Evolutionary conservation across 2,797 vertebrate genomes (phyloP).

Genomic region (Leptoclinus maculatus): DNA sequence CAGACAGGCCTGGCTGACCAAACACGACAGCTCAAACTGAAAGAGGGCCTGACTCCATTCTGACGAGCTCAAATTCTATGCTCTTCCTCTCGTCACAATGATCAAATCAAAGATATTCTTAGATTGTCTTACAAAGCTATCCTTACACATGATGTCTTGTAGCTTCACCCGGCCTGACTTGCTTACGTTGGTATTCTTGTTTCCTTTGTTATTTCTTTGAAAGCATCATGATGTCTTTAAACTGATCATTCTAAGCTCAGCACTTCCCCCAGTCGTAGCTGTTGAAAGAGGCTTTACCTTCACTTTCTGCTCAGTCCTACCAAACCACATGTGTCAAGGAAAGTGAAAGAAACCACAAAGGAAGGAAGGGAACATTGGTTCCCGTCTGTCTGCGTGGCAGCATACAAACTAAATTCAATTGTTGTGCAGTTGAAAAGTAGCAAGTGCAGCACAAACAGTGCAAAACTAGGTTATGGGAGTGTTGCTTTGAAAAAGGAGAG

Average conservation of each 20-base stretch:
- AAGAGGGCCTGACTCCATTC: constrained; percentile 50
- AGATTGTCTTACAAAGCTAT: constrained; percentile 21
- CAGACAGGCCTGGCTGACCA: constrained; percentile 55
- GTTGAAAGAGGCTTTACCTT: constrained; percentile 49
- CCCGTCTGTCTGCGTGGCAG: constrained; percentile 12
- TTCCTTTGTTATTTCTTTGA: constrained; percentile 46
- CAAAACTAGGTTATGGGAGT: constrained; percentile 44
- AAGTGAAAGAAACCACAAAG: constrained; percentile 50
- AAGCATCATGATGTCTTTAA: constrained; percentile 38
- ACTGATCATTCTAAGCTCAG: constrained; percentile 38
- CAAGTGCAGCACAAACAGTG: constrained; percentile 38
- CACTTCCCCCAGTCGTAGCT: constrained; percentile 24
- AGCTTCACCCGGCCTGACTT: neutral
- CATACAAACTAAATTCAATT: constrained; percentile 32
- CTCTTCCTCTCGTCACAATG: constrained; percentile 10
- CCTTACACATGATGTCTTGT: constrained; percentile 10
- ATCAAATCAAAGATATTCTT: constrained; percentile 44
- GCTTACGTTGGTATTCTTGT: constrained; percentile 27
- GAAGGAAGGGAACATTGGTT: constrained; percentile 29
- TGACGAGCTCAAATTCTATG: constrained; percentile 26
- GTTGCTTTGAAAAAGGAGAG: constrained; percentile 36
- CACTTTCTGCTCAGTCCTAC: constrained; percentile 40
- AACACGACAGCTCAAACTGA: constrained; percentile 60
- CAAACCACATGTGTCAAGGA: constrained; percentile 53
- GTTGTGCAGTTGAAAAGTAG: constrained; percentile 42